Evolutionary conservation across 2,888 invertebrate genomes (phyloP), one percentile per base, ranked within the genome.

Genomic region (Diachrysia chrysitis): DNA sequence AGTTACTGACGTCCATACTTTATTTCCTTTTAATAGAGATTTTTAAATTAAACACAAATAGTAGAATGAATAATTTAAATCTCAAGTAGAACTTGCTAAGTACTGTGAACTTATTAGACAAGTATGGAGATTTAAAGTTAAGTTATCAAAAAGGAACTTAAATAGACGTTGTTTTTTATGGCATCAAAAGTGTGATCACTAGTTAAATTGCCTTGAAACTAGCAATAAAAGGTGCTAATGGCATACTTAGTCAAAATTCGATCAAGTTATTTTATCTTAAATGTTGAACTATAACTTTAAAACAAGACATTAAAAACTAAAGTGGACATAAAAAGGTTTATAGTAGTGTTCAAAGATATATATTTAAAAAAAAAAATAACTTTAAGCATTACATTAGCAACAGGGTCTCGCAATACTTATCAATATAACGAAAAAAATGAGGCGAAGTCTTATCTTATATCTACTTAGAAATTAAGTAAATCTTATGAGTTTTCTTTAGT

Each of bases 11-110:
- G 62, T 69, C 58, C 69, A 25, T 2, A 61, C 32, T 60, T 67
- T 71, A 60, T 69, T 68, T 62, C 66, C 64, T 53, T 69, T 69
- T 37, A 65, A 63, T 46, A 61, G 69, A 51, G 46, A 57, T 37
- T 21, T 37, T 51, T 73, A 57, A 66, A 73, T 69, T 46, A n/a
- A n/a, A n/a, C n/a, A n/a, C n/a, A n/a, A n/a, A n/a, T n/a, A n/a
- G n/a, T n/a, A n/a, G n/a, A n/a, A n/a, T n/a, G n/a, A n/a, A n/a
- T n/a, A n/a, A n/a, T n/a, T n/a, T n/a, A n/a, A n/a, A n/a, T n/a
- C n/a, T n/a, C n/a, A n/a, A n/a, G n/a, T n/a, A n/a, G n/a, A n/a
- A n/a, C n/a, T n/a, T n/a, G n/a, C n/a, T n/a, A n/a, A n/a, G n/a
- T n/a, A n/a, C n/a, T n/a, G n/a, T n/a, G n/a, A n/a, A n/a, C n/a